Evolutionary conservation across 2,888 invertebrate species (phyloP).

Genomic region (Parelbella ahira): DNA sequence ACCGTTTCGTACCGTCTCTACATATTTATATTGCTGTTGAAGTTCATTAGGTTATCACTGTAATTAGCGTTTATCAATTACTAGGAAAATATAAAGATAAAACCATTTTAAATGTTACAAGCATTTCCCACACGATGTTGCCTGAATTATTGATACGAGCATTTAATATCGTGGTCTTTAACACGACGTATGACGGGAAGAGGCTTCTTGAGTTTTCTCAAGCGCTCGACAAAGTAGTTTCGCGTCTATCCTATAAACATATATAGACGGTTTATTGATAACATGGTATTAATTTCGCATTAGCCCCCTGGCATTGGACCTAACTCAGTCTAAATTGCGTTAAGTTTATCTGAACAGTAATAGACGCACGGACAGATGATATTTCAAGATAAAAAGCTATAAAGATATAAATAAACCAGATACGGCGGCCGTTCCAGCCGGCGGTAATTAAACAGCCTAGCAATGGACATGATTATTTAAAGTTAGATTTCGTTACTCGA

Average conservation of each 20-base stretch:
- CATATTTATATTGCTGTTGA: too few species aligned
- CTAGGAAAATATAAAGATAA: slow-evolving; percentile 23
- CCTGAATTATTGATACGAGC: slow-evolving; percentile 20
- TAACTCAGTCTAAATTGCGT: slow-evolving; percentile 33
- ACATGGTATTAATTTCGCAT: slow-evolving; percentile 36
- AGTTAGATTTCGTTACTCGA: not conserved
- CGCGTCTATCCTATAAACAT: slow-evolving; percentile 7
- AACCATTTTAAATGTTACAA: slow-evolving; percentile 4
- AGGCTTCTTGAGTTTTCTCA: slow-evolving; percentile 3
- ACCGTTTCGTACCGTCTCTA: too few species aligned
- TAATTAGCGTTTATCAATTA: slow-evolving; percentile 22
- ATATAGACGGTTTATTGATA: slow-evolving; percentile 29
- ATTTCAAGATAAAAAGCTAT: slow-evolving; percentile 50
- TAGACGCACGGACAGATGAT: slow-evolving; percentile 45
- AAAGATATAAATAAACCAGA: slow-evolving; percentile 45
- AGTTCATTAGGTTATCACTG: slow-evolving; percentile 21
- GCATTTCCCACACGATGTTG: slow-evolving; percentile 16
- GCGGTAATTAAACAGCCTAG: slow-evolving; percentile 26
- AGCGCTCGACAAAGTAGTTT: slow-evolving; percentile 3
- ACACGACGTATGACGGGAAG: slow-evolving; percentile 12
- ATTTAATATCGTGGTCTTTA: slow-evolving; percentile 22
- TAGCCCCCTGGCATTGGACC: slow-evolving; percentile 22
- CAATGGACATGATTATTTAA: slow-evolving; percentile 11
- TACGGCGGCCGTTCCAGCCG: slow-evolving; percentile 23
- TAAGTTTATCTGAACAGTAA: slow-evolving; percentile 33